A percentile compares a stretch with the other conserved stretches of the same genome.
Conservation (phyloP, 2,888 invertebrate species). For the Eristalis tenax region DNA sequence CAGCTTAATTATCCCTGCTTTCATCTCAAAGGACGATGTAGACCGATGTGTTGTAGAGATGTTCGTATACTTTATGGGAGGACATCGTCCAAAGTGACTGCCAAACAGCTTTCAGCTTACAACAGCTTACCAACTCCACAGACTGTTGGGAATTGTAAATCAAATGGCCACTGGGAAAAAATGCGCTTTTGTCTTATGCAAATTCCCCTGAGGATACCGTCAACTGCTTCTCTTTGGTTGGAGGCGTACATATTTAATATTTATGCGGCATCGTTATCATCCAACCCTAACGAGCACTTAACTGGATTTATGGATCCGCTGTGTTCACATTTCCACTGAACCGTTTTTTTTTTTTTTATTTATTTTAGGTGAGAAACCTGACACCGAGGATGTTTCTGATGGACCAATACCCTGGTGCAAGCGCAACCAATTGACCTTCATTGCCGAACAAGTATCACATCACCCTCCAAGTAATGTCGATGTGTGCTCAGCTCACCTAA, state of each 20-base stretch:
- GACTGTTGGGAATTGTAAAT: not conserved
- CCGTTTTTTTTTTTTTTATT: not conserved
- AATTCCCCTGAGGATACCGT: not conserved
- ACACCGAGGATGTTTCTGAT: constrained; percentile 83
- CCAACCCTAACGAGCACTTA: not conserved
- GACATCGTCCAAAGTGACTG: not conserved
- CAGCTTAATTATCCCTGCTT: not conserved
- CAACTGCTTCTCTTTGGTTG: not conserved
- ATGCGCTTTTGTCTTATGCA: not conserved
- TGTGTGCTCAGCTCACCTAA: not conserved
- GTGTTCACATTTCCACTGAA: not conserved
- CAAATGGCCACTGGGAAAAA: not conserved
- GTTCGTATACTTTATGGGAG: not conserved
- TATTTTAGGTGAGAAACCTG: constrained; percentile 73
- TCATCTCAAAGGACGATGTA: not conserved
- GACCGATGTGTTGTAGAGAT: not conserved
- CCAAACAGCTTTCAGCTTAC: not conserved
- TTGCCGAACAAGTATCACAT: constrained; percentile 99
- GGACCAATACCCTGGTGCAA: constrained; percentile 96
- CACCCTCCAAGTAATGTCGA: constrained; percentile 93
- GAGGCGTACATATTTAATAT: not conserved
- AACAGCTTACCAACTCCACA: not conserved
- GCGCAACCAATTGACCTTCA: constrained; percentile 93
- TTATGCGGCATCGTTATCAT: not conserved
- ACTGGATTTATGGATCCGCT: not conserved